These are phyloP conservation scores for Prietella phreatophila DNA, from an alignment of 2,113 vertebrate genomes.

Conservation along the genomic window DNA sequence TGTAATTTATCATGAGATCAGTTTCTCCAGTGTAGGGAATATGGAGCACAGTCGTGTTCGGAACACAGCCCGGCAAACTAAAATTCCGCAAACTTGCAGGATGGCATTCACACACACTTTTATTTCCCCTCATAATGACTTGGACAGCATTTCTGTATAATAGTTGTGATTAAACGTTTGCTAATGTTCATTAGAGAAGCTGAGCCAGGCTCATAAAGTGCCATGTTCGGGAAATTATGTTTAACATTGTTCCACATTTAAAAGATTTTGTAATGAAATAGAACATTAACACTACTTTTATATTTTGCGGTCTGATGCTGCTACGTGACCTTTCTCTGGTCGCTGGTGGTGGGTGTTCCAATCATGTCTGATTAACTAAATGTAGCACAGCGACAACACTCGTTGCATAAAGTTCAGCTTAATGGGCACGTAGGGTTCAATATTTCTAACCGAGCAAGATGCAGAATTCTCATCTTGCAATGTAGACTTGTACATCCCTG, in stretches of 20 bases:
- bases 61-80: not conserved
- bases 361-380: not conserved
- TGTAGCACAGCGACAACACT: not conserved
- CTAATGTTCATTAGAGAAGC: conserved; percentile 24
- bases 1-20: conserved; percentile 3
- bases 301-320: not conserved
- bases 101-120: not conserved
- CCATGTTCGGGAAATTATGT: not conserved
- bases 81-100: not conserved
- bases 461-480: too few relatives aligned
- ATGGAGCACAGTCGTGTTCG: not conserved
- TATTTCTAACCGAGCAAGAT: too few relatives aligned
- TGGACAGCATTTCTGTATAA: conserved; percentile 3
- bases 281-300: not conserved
- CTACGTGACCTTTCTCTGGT: not conserved
- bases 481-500: not conserved
- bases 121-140: not conserved
- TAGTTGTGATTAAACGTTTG: conserved; percentile 1
- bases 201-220: not conserved
- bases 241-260: not conserved
- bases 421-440: not conserved
- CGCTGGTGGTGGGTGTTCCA: not conserved
- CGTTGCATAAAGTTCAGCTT: not conserved
- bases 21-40: not conserved
- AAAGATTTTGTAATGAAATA: conserved; percentile 3